A percentile compares a stretch with the other conserved stretches of the same genome.
Conservation (phyloP, 2,113 vertebrate species). For the Leucosticte australis region DNA sequence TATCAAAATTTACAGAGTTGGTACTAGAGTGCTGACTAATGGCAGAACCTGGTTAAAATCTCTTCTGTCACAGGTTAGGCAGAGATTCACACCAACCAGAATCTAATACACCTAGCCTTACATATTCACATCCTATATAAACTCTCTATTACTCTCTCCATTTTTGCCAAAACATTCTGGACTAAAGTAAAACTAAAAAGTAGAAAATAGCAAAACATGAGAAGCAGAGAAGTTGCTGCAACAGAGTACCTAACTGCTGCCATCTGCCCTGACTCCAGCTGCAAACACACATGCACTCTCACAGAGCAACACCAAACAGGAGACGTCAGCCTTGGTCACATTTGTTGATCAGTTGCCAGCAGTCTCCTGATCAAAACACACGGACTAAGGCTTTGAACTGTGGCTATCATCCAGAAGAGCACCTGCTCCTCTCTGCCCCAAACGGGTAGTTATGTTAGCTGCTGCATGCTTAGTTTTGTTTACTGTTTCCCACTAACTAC, state of each 20-base stretch:
- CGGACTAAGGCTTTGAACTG: background rate
- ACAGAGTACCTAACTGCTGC: background rate
- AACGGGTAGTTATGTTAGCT: rapidly evolving
- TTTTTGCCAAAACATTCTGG: background rate
- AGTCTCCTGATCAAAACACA: background rate
- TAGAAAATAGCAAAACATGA: background rate
- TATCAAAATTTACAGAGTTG: background rate
- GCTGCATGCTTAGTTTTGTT: background rate
- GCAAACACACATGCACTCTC: background rate
- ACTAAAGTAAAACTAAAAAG: background rate
- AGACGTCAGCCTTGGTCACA: background rate
- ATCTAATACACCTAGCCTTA: background rate
- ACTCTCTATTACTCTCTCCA: background rate
- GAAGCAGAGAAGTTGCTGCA: background rate
- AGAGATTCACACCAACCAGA: background rate
- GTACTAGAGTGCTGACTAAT: background rate
- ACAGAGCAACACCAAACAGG: background rate
- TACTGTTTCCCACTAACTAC: background rate
- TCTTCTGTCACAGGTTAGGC: background rate
- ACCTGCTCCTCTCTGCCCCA: background rate
- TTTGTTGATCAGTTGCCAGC: background rate
- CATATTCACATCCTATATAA: background rate
- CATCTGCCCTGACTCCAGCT: background rate
- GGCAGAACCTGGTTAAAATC: background rate
- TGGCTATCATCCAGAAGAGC: background rate